Base-by-base conservation (phyloP, 2,113 vertebrate species). In the Sialia sialis region DNA sequence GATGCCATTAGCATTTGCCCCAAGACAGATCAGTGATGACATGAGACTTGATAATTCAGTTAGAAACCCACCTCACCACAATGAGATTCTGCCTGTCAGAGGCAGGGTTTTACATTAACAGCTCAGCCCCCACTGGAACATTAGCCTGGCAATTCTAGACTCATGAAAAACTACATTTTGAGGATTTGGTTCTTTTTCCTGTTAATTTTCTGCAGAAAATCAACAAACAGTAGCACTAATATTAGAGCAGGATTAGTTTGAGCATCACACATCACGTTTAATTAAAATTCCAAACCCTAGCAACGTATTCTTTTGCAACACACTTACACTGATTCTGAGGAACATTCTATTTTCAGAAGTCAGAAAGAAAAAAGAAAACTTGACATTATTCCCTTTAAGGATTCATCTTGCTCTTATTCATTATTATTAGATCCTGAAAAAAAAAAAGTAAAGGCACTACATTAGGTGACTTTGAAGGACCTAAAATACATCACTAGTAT, bases 201-300 rank as follows among this genome's bases (percentile, higher is more conserved):
- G n/a, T n/a, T n/a, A n/a, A n/a, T n/a, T 1, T n/a, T n/a, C 23
- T 36, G 11, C 39, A 86, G 67, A 74, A 77, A 58, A 83, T 13
- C 38, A 80, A 66, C 34, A 55, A 66, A 25, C 6, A n/a, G 6
- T 29, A 66, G 12, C 36, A 60, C 9, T 20, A 66, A 6, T 32
- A 64, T 38, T 60, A 36, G 20, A 80, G 18, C 3, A n/a, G 16
- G 54, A 43, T 52, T 56, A 16, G 4, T 52, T 30, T 83, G 25
- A 90, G 32, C 0, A 0, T 49, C 27, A 39, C 0, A 29, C 0
- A 0, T 49, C 27, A 39, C 0, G 1, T 79, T 88, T 70, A 59
- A 86, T 70, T 77, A 74, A 74, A 89, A 90, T 54, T 78, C 63
- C 34, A 90, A 90, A 68, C 34, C 18, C 23, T 46, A 18, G 29